Evolutionary conservation across 2,797 vertebrate genomes (phyloP), one percentile per base, ranked within the genome.

Genomic region (Pseudochromis fuscus): DNA sequence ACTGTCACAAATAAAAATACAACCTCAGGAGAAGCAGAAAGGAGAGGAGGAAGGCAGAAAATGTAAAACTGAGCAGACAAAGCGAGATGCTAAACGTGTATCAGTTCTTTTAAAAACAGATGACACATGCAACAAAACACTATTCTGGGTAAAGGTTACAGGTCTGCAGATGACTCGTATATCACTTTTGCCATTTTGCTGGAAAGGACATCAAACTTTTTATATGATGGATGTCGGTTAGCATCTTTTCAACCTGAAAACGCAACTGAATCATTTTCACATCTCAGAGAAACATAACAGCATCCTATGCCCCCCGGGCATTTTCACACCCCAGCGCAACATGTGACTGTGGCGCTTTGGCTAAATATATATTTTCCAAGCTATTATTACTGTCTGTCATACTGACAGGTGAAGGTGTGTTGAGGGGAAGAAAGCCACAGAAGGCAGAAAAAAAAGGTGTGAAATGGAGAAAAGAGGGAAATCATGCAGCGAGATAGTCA

Each of bases 301-400:
- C 70, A 60, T 71, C 64, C 16, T 73, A 48, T 50, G 4, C 48
- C 77, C 82, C 68, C 55, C 7, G 50, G 82, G 80, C 72, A 58
- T 85, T 84, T 88, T 89, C 87, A 89, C 87, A 90, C 84, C 77
- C 30, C 21, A 4, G 60, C 23, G 21, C 70, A 73, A 70, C 87
- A 88, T 83, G 87, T 78, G 74, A 92, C 84, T 87, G 68, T 74
- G 70, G 52, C 83, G 77, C 83, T 84, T 83, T 78, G 67, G 73
- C 85, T 91, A 90, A 87, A 89, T 85, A 85, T 91, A 91, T 81
- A 87, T 81, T 69, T 77, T 83, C 74, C 48, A 48, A 70, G 79
- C 79, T 81, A 89, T 88, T 87, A 91, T 89, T 88, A 78, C 77
- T 72, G 85, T 66, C 80, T 72, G 51, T 84, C 88, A 83, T 66